Conservation (phyloP, 2,797 vertebrate species). For the Dicrostonyx torquatus region DNA sequence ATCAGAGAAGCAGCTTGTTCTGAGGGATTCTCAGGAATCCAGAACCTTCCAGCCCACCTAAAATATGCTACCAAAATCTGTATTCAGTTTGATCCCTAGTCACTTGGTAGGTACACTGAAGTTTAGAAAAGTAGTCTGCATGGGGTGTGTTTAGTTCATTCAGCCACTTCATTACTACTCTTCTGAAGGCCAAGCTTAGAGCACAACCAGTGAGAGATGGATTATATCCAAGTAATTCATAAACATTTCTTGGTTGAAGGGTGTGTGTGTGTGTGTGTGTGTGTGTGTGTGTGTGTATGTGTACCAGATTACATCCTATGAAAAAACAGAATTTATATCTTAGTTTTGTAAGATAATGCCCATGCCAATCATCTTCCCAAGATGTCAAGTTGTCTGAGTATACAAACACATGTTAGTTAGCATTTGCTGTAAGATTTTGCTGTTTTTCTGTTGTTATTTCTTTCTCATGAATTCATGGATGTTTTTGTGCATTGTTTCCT, state of each 20-base stretch:
- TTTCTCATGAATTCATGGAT: background rate
- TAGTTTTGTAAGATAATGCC: background rate
- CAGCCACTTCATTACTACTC: no score
- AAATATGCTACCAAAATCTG: background rate
- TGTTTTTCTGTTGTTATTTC: no score
- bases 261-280: background rate
- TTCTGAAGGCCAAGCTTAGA: background rate
- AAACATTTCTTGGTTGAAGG: no score
- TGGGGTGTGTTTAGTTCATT: no score
- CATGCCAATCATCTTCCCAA: background rate
- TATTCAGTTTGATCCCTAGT: background rate
- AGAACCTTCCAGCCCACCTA: background rate
- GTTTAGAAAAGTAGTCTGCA: background rate
- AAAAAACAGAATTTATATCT: background rate
- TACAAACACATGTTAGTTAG: no score
- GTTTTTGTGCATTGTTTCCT: background rate
- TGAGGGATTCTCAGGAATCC: no score
- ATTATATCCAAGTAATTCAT: no score
- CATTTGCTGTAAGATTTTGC: no score
- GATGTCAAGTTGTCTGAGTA: no score
- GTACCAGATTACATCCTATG: background rate
- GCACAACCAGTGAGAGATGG: no score
- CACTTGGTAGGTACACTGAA: background rate
- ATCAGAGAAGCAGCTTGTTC: no score
- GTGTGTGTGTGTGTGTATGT: background rate